phyloP scores from a whole-genome alignment of 1,140 invertebrate genomes.

The Maniola jurtina region DNA sequence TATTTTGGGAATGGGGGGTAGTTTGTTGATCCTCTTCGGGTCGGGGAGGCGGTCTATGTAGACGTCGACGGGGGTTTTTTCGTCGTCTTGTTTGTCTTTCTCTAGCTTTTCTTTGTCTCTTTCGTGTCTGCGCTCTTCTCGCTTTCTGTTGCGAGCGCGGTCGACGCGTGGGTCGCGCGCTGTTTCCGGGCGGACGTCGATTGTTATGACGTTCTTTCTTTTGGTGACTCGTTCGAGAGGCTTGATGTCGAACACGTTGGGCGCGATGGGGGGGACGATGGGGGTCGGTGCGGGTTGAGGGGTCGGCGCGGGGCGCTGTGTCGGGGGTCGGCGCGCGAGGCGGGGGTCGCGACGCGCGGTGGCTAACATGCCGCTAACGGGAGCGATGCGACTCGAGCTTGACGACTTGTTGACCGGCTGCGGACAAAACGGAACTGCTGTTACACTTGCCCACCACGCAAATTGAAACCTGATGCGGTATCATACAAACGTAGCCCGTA shows the following conservation, averaged over 20 bases:
- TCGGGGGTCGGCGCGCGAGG: constrained; percentile 37
- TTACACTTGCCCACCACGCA: background rate
- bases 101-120: constrained; percentile 16
- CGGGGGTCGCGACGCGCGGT: constrained; percentile 70
- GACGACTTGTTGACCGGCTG: constrained; percentile 55
- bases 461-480: background rate
- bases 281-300: constrained; percentile 29
- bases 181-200: constrained; percentile 53
- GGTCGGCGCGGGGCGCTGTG: constrained; percentile 15
- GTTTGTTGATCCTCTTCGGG: constrained; percentile 55
- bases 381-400: constrained; percentile 80
- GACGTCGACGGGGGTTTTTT: constrained; percentile 28
- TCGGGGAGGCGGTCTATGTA: constrained; percentile 50
- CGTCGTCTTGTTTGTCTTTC: constrained; percentile 22
- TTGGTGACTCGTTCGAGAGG: constrained; percentile 63
- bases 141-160: constrained; percentile 13
- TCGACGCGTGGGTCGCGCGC: constrained; percentile 39
- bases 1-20: constrained; percentile 73
- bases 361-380: constrained; percentile 82
- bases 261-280: constrained; percentile 47
- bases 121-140: constrained; percentile 21
- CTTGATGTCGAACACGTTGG: constrained; percentile 67
- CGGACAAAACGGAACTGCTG: constrained; percentile 17
- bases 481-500: too few species aligned
- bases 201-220: constrained; percentile 70